Conservation (phyloP, 64 coral and sea anemone species). For the Porites lutea region DNA sequence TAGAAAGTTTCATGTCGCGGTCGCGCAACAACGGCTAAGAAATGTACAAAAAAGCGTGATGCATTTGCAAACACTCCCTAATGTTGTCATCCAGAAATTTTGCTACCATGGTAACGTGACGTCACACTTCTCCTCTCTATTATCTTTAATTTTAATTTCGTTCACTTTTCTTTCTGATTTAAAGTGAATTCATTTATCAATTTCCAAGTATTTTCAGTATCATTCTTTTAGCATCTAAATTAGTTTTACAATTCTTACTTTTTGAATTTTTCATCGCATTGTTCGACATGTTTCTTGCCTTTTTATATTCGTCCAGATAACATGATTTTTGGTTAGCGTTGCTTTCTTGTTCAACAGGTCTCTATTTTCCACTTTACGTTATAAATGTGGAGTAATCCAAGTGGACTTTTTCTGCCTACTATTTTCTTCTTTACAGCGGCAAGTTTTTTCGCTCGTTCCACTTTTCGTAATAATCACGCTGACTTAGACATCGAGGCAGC, state of each 20-base stretch:
- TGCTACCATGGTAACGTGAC: too few species aligned
- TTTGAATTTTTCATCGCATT: conserved; percentile 19
- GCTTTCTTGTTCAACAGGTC: conserved; percentile 15
- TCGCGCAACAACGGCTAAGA: too few species aligned
- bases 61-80: too few species aligned
- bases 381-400: conserved; percentile 1
- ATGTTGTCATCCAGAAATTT: too few species aligned
- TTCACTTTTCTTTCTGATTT: not conserved
- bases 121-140: too few species aligned
- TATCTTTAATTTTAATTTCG: not conserved
- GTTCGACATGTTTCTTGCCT: conserved; percentile 15
- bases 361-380: not conserved
- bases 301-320: conserved; percentile 6
- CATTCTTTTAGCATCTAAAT: conserved; percentile 10
- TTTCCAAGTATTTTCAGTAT: conserved; percentile 7
- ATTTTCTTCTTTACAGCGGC: not conserved
- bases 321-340: not conserved
- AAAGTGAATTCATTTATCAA: conserved; percentile 35
- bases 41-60: too few species aligned
- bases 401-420: conserved; percentile 14
- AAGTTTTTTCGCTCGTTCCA: not conserved
- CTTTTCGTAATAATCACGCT: not conserved
- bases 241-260: conserved; percentile 6
- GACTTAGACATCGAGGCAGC: too few species aligned
- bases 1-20: too few species aligned